Base-by-base conservation (phyloP, 2,888 invertebrate genomes). In the Gastrophysa polygoni region DNA sequence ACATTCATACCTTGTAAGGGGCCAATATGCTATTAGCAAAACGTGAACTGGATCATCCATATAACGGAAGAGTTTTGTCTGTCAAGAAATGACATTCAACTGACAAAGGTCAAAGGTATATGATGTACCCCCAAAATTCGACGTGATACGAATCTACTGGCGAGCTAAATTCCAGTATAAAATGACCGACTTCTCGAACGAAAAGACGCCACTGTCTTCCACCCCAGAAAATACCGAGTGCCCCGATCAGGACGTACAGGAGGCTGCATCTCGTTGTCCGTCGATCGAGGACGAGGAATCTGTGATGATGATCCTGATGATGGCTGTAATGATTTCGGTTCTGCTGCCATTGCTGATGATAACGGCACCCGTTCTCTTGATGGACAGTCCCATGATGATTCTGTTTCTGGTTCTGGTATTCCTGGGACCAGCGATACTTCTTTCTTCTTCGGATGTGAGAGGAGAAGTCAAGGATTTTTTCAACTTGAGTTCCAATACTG, bases 301-400 rank as follows among this genome's bases (percentile, higher is more conserved):
- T 10, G 14, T 56, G 17, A 17, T 55, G 24, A 55, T 56, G 54
- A 48, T 60, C 16, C 14, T 60, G 49, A 49, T 56, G 49, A 43
- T 60, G 34, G 47, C 60, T 7, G 28, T 60, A 7, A 50, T 46
- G 11, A 34, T 56, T 7, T 55, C 60, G 7, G 50, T 60, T 10
- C 38, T 60, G 43, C 16, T 60, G 14, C 60, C 60, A 6, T 14
- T 56, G 16, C 6, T 60, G 16, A 38, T 60, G 6, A 29, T 56
- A 0, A 6, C 55, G 4, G 18, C 38, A 18, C 55, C 60, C 11
- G 10, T 24, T 60, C 8, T 56, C n/a, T 11, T 60, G 16, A 20
- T 32, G 8, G 56, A 60, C 7, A 47, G 56, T 21, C 48, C 49
- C 24, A 20, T 44, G 24, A 18, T 60, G 29, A 14, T 49, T 6